phyloP scores from a whole-genome alignment of 2,888 invertebrate species.

The Seladonia tumulorum region DNA sequence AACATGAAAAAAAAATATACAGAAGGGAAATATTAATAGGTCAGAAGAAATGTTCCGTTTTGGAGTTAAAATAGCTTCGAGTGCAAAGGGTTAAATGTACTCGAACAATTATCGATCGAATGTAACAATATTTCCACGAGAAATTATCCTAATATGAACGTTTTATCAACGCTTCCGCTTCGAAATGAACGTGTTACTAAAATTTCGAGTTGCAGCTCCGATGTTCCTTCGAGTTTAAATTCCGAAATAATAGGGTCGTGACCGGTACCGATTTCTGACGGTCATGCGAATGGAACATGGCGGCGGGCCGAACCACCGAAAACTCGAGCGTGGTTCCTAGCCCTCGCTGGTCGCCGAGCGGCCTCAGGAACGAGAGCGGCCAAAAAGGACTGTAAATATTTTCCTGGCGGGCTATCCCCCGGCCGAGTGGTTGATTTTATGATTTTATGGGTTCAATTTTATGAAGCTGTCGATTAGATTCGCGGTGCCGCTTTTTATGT shows the following conservation, averaged over 20 bases:
- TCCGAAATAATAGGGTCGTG: background rate
- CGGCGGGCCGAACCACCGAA: background rate
- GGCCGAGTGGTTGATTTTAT: conserved; percentile 81
- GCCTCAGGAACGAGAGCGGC: conserved; percentile 65
- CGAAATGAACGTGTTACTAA: background rate
- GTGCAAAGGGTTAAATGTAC: too few relatives aligned
- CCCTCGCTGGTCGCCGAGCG: conserved; percentile 63
- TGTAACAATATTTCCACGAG: background rate
- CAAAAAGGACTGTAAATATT: conserved; percentile 77
- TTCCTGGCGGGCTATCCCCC: conserved; percentile 69
- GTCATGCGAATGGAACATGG: background rate
- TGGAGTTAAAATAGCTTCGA: too few relatives aligned
- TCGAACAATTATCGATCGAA: background rate
- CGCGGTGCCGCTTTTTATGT: conserved; percentile 76
- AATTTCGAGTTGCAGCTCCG: background rate
- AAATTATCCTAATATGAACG: background rate
- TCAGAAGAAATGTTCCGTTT: too few relatives aligned
- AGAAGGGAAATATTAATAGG: too few relatives aligned
- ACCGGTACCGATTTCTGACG: background rate
- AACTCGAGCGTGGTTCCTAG: conserved; percentile 44
- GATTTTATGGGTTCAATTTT: conserved; percentile 83
- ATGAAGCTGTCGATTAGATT: conserved; percentile 84
- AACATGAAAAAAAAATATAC: too few relatives aligned
- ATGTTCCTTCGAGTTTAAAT: background rate
- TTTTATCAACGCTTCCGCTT: background rate